Base-by-base conservation (phyloP, 1,140 invertebrate genomes). In the Laupala kohalensis region DNA sequence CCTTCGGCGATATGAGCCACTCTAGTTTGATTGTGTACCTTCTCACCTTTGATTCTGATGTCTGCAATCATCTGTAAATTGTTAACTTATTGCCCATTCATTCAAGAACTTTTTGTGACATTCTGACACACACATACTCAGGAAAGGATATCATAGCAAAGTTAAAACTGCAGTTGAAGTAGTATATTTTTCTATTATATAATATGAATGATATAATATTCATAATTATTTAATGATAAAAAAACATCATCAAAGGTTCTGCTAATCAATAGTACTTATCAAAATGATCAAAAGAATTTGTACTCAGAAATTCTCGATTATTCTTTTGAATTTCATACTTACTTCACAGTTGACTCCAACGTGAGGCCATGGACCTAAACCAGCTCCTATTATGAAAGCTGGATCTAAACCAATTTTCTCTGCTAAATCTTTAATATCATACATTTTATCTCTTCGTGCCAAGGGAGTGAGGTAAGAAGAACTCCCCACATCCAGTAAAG, bases 401-500 rank as follows among this genome's bases (percentile, higher is more conserved):
- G 86, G 86, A 67, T 89, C 81, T 2, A 84, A 77, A 76, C 78
- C 69, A 73, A 79, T 81, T 73, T 81, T 79, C 73, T 77, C 37
- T 26, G 80, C 79, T 27, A 86, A 75, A 67, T 86, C 79, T 73
- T 85, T 83, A 67, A 96, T 80, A 76, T 93, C 88, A 78, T 95
- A 97, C 25, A 93, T 74, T 82, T 94, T 95, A 19, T 92, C 83
- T 74, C 84, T 86, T 75, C 90, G 84, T 4, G 90, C 89, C 4
- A 84, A 74, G 6, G 95, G 95, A 74, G 94, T 77, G 65, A 97
- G 81, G 81, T 88, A 94, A 15, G 92, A 86, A 25, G 88, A 87
- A 5, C 94, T 93, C 64, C 94, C 94, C 69, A 95, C 78, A 83
- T 97, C 94, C 64, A 94, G 80, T 53, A 97, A 78, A 70, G 85